These are phyloP conservation scores for Tubulanus polymorphus DNA, from an alignment of 2,888 invertebrate genomes.

Conservation along the genomic window DNA sequence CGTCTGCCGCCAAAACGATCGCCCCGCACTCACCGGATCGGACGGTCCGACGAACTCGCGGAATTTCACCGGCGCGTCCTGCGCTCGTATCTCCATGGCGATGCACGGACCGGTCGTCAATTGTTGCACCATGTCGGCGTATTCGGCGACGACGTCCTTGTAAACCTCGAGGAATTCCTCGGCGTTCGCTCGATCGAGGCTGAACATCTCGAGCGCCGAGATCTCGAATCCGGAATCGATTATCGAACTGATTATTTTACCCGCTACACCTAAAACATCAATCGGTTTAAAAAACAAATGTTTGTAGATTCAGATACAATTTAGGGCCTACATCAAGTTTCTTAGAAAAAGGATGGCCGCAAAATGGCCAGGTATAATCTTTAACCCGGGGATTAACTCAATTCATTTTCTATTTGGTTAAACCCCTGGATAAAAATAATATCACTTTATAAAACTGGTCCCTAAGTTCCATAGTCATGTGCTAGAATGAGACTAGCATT, in stretches of 20 bases:
- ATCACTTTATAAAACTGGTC: too few species aligned
- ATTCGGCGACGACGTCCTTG: conserved; percentile 65
- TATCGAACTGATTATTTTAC: conserved; percentile 70
- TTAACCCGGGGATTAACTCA: too few species aligned
- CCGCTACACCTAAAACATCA: conserved; percentile 54
- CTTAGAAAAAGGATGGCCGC: conserved; percentile 13
- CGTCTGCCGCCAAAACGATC: too few species aligned
- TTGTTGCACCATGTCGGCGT: conserved; percentile 69
- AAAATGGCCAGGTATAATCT: too few species aligned
- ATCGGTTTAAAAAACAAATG: too few species aligned
- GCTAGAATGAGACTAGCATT: too few species aligned
- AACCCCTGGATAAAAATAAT: too few species aligned
- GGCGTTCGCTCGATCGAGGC: conserved; percentile 75
- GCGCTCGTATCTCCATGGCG: conserved; percentile 69
- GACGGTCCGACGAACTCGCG: conserved; percentile 81
- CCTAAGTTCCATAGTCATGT: too few species aligned
- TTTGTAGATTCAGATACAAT: too few species aligned
- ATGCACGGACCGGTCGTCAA: conserved; percentile 80
- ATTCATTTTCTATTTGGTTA: too few species aligned
- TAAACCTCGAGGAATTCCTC: conserved; percentile 92
- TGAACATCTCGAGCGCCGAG: conserved; percentile 69
- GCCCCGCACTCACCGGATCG: conserved; percentile 71
- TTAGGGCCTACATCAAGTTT: too few species aligned
- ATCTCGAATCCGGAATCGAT: conserved; percentile 73
- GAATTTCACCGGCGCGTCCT: conserved; percentile 59